Evolutionary conservation across 2,113 vertebrate species (phyloP).

Genomic region (Pygoscelis adeliae): DNA sequence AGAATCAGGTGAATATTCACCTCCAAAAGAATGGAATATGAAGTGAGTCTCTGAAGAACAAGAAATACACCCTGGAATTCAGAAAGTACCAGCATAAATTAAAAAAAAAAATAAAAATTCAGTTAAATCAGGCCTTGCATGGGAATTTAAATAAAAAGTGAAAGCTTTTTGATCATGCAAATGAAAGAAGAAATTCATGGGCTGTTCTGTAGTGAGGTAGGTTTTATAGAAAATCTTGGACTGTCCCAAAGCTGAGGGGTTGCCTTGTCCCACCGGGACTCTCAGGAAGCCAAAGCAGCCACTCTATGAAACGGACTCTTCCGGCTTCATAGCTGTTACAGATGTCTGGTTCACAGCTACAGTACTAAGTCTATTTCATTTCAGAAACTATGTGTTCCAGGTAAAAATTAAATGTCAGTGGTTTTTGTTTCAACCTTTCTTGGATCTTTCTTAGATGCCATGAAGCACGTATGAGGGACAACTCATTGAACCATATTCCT

Average conservation of each 20-base stretch:
- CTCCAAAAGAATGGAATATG: neutral
- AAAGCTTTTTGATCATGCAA: neutral
- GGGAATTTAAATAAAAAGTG: neutral
- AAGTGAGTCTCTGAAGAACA: neutral
- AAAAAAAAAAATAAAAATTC: neutral
- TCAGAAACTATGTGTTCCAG: neutral
- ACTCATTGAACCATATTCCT: neutral
- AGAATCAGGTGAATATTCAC: neutral
- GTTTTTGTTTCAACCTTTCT: neutral
- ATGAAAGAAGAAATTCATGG: neutral
- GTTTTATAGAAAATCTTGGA: neutral
- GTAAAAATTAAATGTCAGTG: neutral
- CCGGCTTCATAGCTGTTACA: neutral
- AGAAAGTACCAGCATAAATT: neutral
- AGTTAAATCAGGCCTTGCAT: neutral
- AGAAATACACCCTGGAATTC: neutral
- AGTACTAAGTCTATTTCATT: neutral
- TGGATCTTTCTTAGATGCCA: fast-evolving
- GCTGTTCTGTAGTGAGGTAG: neutral
- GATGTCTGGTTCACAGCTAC: neutral
- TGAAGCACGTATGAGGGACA: neutral
- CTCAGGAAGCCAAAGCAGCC: neutral
- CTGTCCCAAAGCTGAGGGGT: neutral
- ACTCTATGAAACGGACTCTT: neutral
- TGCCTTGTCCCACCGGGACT: neutral